phyloP scores from a whole-genome alignment of 2,113 vertebrate genomes.

The Semicossyphus pulcher region DNA sequence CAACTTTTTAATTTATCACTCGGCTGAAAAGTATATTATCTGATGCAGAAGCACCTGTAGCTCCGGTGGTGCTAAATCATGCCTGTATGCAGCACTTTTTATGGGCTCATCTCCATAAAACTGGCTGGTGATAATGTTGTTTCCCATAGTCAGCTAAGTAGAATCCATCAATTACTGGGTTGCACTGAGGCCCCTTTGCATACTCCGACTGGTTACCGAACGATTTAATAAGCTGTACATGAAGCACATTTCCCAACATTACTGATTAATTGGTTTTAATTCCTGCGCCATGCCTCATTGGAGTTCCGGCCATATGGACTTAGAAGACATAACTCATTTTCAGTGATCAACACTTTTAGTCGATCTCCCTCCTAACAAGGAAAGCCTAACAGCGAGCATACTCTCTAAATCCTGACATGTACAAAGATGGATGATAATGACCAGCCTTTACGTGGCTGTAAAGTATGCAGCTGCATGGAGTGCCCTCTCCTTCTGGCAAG shows the following conservation, averaged over 20 bases:
- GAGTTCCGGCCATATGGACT: slow-evolving; percentile 5
- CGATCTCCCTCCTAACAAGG: slow-evolving; percentile 3
- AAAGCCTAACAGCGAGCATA: slow-evolving; percentile 31
- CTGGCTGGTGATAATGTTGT: slow-evolving; percentile 28
- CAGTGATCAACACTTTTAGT: slow-evolving; percentile 22
- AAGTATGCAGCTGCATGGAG: slow-evolving; percentile 66
- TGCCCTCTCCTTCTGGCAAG: slow-evolving; percentile 69
- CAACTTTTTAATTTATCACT: slow-evolving; percentile 23
- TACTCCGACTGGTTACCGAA: slow-evolving; percentile 12
- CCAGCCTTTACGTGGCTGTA: slow-evolving; percentile 44
- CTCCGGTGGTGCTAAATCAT: slow-evolving; percentile 32
- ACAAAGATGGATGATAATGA: slow-evolving; percentile 72
- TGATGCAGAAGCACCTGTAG: slow-evolving; percentile 22
- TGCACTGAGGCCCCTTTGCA: slow-evolving; percentile 11
- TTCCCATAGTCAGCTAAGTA: slow-evolving; percentile 26
- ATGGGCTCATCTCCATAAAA: slow-evolving; percentile 51
- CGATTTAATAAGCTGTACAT: slow-evolving; percentile 30
- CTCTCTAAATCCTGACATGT: slow-evolving; percentile 41
- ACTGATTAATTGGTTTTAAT: slow-evolving; percentile 36
- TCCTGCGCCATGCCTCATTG: slow-evolving; percentile 12
- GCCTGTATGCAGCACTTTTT: slow-evolving; percentile 17
- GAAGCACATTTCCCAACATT: slow-evolving; percentile 7
- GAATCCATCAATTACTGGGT: slow-evolving; percentile 30
- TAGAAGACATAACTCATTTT: slow-evolving; percentile 23
- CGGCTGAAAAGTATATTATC: slow-evolving; percentile 29